These are phyloP conservation scores for Pangasianodon hypophthalmus DNA, from an alignment of 2,113 vertebrate genomes.

Conservation along the genomic window DNA sequence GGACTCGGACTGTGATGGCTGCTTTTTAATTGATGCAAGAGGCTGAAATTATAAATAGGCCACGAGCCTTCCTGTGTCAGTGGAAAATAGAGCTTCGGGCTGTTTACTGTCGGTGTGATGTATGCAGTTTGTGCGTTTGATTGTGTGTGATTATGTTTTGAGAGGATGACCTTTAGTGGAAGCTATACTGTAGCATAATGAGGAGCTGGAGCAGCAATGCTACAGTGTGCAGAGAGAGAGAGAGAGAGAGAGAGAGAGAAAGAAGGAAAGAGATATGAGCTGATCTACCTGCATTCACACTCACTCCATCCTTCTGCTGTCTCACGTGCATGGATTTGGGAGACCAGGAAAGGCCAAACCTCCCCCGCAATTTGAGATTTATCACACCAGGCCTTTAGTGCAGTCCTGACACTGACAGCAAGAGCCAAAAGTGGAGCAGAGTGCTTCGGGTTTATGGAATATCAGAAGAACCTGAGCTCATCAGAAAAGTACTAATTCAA, in stretches of 20 bases:
- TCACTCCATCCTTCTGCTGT: constrained; percentile 47
- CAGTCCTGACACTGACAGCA: constrained; percentile 36
- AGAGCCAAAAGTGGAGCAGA: constrained; percentile 36
- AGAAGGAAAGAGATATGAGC: constrained; percentile 16
- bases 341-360: constrained; percentile 36
- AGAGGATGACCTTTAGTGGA: constrained; percentile 99
- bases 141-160: constrained; percentile 99
- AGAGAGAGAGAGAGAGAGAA: constrained; percentile 1
- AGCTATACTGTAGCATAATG: constrained; percentile 99
- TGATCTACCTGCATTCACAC: constrained; percentile 39
- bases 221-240: constrained; percentile 71
- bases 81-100: constrained; percentile 91
- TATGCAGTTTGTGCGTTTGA: constrained; percentile 99
- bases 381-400: constrained; percentile 42
- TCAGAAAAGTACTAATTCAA: not conserved
- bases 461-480: not conserved
- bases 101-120: constrained; percentile 98
- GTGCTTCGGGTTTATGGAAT: constrained; percentile 8
- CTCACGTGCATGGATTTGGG: constrained; percentile 35
- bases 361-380: constrained; percentile 29
- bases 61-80: constrained; percentile 83
- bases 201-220: constrained; percentile 92
- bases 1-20: constrained; percentile 49
- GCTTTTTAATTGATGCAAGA: constrained; percentile 64
- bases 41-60: constrained; percentile 83